A percentile compares a stretch with the other conserved stretches of the same genome.
These are phyloP conservation scores for Silurus glanis DNA, from an alignment of 2,113 vertebrate genomes.

Conservation along the genomic window DNA sequence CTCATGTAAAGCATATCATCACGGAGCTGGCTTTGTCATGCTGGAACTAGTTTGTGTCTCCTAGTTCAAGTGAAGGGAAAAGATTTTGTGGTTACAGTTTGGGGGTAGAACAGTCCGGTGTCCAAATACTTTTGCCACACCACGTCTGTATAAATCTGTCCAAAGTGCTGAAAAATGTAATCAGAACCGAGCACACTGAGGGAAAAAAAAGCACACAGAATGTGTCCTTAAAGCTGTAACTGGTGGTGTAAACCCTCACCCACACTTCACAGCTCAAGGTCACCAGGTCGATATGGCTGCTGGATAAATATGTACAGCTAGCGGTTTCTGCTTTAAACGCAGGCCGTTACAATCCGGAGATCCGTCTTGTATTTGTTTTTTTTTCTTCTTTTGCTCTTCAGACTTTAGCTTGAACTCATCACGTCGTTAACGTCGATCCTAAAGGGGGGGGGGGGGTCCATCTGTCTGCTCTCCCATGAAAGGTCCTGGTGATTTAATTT, in stretches of 20 bases:
- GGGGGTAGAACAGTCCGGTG: too few species aligned
- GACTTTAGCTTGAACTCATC: not conserved
- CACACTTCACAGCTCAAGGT: not conserved
- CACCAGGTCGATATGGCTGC: not conserved
- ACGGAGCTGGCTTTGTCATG: too few species aligned
- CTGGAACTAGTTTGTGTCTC: too few species aligned
- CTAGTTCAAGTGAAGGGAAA: too few species aligned
- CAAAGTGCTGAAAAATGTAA: too few species aligned
- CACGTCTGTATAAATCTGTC: too few species aligned
- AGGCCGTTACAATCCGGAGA: not conserved
- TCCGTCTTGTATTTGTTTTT: slow-evolving; percentile 3
- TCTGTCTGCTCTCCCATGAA: slow-evolving; percentile 24
- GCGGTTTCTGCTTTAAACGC: slow-evolving; percentile 11
- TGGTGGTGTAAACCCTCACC: not conserved
- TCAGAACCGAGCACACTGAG: too few species aligned
- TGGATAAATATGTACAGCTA: not conserved
- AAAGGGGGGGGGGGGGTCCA: not conserved
- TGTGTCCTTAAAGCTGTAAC: not conserved
- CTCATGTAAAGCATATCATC: too few species aligned
- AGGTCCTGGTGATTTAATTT: slow-evolving; percentile 39
- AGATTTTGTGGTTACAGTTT: too few species aligned
- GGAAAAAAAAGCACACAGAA: too few species aligned
- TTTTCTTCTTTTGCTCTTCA: not conserved
- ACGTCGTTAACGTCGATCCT: slow-evolving; percentile 46
- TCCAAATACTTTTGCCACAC: too few species aligned